phyloP scores from a whole-genome alignment of 2,888 invertebrate species.

The Pterostichus madidus region DNA sequence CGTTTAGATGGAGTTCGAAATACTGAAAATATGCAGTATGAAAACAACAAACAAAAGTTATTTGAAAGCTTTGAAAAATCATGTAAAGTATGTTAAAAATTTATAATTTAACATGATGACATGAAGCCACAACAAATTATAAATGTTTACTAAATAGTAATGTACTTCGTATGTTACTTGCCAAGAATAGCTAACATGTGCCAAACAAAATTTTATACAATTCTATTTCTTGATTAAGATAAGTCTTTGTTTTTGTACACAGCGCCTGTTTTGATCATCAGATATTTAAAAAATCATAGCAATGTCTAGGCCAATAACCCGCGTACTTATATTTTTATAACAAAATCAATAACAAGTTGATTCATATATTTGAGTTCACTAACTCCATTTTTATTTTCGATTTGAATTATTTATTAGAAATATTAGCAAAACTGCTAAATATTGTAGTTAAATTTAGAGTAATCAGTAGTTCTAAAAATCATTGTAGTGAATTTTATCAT shows the following conservation, averaged over 20 bases:
- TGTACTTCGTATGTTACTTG: not conserved
- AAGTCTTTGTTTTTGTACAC: not conserved
- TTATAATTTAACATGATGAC: not conserved
- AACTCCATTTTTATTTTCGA: too few relatives aligned
- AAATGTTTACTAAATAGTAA: constrained; percentile 32
- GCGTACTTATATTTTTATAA: not conserved
- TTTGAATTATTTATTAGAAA: too few relatives aligned
- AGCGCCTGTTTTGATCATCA: not conserved
- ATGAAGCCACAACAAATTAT: constrained; percentile 26
- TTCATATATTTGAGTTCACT: not conserved
- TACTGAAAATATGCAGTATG: too few relatives aligned
- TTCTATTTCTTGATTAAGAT: not conserved
- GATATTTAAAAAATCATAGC: not conserved
- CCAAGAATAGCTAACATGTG: constrained; percentile 13
- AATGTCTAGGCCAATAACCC: constrained; percentile 8
- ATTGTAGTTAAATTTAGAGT: too few relatives aligned
- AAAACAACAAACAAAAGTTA: too few relatives aligned
- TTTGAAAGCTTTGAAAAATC: too few relatives aligned
- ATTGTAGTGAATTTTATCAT: too few relatives aligned
- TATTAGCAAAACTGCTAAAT: too few relatives aligned
- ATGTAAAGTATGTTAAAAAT: not conserved
- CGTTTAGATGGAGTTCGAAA: too few relatives aligned
- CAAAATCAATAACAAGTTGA: not conserved
- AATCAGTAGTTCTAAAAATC: too few relatives aligned
- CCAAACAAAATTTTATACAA: too few relatives aligned